Evolutionary conservation across 37 sponge, comb jelly and placozoan species (phyloP).

Genomic region (Spongilla lacustris): DNA sequence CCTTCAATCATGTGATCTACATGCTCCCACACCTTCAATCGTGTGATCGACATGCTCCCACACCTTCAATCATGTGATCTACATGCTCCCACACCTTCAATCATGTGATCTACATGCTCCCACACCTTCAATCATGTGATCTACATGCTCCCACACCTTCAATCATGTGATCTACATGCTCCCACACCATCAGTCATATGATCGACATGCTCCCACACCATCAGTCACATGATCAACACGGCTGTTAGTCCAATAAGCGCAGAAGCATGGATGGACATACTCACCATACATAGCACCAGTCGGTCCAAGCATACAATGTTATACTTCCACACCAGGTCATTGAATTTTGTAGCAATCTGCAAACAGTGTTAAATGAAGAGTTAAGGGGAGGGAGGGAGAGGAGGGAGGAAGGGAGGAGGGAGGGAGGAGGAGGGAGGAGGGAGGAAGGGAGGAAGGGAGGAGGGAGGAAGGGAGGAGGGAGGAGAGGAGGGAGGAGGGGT

Average conservation of each 20-base stretch:
- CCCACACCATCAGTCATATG: no score
- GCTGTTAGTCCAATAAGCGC: no score
- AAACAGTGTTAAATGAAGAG: neutral
- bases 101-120: no score
- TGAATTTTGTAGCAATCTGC: conserved; percentile 47
- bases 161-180: no score
- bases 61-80: no score
- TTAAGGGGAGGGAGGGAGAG: neutral
- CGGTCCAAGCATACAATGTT: conserved; percentile 77
- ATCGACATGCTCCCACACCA: neutral
- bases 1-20: no score
- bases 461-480: neutral
- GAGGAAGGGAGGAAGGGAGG: neutral
- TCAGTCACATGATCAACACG: neutral
- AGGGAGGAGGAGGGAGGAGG: neutral
- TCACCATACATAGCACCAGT: conserved; percentile 81
- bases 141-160: no score
- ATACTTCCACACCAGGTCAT: conserved; percentile 86
- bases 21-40: neutral
- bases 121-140: no score
- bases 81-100: no score
- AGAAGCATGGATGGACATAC: no score
- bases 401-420: neutral
- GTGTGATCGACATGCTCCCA: no score
- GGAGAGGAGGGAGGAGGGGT: neutral